These are phyloP conservation scores for Anguilla marmorata DNA, from an alignment of 2,797 vertebrate genomes.

Conservation along the genomic window DNA sequence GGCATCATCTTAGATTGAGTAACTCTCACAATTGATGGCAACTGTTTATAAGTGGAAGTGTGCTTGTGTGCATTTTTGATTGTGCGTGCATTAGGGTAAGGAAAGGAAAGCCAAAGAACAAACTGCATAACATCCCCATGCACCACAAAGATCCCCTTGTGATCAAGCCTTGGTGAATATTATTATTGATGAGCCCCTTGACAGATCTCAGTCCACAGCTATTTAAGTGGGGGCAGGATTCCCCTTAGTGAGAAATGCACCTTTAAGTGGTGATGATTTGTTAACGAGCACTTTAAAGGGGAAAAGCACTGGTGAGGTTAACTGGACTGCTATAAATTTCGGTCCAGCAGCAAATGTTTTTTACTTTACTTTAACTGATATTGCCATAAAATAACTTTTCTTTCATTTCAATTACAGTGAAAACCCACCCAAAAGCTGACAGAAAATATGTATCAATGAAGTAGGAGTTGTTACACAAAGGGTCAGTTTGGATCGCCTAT, in stretches of 20 bases:
- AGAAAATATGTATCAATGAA: background rate
- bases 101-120: background rate
- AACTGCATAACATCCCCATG: constrained; percentile 1
- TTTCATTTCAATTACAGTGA: background rate
- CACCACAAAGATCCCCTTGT: background rate
- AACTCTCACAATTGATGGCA: background rate
- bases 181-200: constrained; percentile 5
- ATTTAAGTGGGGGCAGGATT: background rate
- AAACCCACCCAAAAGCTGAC: background rate
- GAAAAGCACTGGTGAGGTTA: background rate
- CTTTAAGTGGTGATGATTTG: background rate
- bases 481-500: background rate
- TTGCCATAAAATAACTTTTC: background rate
- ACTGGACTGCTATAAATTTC: background rate
- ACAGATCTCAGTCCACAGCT: background rate
- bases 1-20: background rate
- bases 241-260: background rate
- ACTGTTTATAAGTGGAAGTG: background rate
- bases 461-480: background rate
- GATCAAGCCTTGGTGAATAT: background rate
- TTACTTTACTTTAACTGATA: background rate
- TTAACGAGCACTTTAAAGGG: background rate
- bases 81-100: background rate
- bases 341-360: background rate
- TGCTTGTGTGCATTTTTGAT: background rate